Percentiles rank a stretch among this genome's conserved stretches.
These are phyloP conservation scores for Nannospalax galili DNA, from an alignment of 2,113 vertebrate species.

Conservation along the genomic window DNA sequence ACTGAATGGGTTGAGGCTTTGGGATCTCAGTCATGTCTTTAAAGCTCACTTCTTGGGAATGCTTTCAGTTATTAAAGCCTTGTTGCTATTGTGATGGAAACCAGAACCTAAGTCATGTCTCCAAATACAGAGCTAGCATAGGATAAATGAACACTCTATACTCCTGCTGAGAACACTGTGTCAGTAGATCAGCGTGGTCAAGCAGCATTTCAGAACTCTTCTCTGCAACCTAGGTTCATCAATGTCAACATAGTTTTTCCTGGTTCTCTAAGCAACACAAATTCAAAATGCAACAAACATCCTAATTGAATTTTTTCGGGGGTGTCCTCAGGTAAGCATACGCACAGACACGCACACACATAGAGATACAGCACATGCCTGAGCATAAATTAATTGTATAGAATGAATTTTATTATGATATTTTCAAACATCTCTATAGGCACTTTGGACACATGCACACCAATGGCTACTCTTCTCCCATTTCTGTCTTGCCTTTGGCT, in stretches of 20 bases:
- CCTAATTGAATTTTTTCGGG: neutral
- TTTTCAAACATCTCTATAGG: neutral
- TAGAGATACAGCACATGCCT: neutral
- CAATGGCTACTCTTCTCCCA: neutral
- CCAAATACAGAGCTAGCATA: neutral
- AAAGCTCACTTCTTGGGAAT: neutral
- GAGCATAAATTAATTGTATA: neutral
- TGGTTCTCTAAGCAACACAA: neutral
- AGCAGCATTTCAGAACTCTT: neutral
- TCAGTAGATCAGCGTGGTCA: neutral
- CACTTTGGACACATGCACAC: too few relatives aligned
- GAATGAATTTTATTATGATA: neutral
- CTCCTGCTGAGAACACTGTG: neutral
- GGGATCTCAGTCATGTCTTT: neutral
- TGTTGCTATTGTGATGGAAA: neutral
- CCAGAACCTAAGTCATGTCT: neutral
- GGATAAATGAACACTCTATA: neutral
- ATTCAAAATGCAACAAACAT: neutral
- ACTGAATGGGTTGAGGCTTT: neutral
- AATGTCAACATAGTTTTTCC: neutral
- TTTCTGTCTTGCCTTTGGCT: fast-evolving
- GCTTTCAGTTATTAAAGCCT: neutral
- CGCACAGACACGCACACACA: neutral
- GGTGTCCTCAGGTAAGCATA: neutral
- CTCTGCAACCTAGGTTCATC: neutral